phyloP scores from a whole-genome alignment of 1,140 invertebrate species.

The Drosophila quadrilineata region DNA sequence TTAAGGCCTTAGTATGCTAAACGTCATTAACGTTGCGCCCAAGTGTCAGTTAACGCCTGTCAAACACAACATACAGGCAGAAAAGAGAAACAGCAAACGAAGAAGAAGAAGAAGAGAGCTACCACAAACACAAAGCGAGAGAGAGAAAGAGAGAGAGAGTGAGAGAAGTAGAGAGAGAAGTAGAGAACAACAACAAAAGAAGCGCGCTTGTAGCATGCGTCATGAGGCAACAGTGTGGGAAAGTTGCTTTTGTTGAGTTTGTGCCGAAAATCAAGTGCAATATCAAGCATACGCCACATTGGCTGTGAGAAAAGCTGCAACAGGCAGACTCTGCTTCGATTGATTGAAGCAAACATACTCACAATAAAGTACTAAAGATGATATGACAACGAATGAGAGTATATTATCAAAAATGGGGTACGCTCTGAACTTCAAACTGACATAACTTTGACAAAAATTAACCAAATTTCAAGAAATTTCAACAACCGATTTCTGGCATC shows the following conservation, averaged over 20 bases:
- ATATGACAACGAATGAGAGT: no score
- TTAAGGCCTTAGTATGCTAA: constrained; percentile 77
- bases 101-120: no score
- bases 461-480: no score
- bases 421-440: no score
- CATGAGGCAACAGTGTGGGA: background rate
- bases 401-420: no score
- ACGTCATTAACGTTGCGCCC: constrained; percentile 68
- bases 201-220: background rate
- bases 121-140: no score
- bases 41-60: constrained; percentile 73
- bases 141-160: no score
- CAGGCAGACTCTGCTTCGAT: constrained; percentile 55
- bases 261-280: constrained; percentile 19
- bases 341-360: constrained; percentile 16
- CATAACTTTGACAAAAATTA: no score
- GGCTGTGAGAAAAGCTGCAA: constrained; percentile 23
- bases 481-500: no score
- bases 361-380: constrained; percentile 9
- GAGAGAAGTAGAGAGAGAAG: no score
- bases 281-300: constrained; percentile 56
- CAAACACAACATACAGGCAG: constrained; percentile 35
- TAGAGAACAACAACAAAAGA: background rate
- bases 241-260: background rate
- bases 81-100: background rate